Percentiles rank a stretch among this genome's conserved stretches.
phyloP scores from a whole-genome alignment of 2,888 invertebrate species.

The Lithodes maja region DNA sequence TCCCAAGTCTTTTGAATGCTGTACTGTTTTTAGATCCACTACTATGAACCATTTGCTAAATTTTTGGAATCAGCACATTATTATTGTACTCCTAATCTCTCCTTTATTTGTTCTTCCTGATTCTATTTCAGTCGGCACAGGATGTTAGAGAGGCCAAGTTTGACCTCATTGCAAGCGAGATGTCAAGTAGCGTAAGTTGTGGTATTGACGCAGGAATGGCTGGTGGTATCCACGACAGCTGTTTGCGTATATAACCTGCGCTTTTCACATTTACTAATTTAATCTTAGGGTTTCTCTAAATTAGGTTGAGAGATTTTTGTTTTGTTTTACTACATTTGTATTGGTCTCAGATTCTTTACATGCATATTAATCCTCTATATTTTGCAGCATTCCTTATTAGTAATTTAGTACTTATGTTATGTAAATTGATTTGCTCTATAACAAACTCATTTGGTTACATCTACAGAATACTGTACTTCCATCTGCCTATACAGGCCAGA shows the following conservation, averaged over 20 bases:
- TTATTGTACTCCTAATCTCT: neutral
- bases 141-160: constrained; percentile 44
- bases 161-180: constrained; percentile 16
- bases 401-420: neutral
- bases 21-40: too few species aligned
- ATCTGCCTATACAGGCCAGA: too few species aligned
- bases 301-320: neutral
- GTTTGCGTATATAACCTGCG: neutral
- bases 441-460: neutral
- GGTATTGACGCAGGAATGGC: neutral
- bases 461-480: too few species aligned
- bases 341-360: neutral
- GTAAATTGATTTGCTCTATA: neutral
- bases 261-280: neutral
- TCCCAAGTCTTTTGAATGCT: too few species aligned
- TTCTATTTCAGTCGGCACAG: constrained; percentile 56
- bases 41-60: too few species aligned
- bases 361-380: neutral
- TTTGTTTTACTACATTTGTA: neutral
- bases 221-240: too few species aligned
- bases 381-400: neutral
- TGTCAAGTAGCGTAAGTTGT: constrained; percentile 42
- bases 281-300: too few species aligned
- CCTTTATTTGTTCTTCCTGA: neutral
- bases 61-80: too few species aligned